Evolutionary conservation across 2,797 vertebrate species (phyloP), one percentile per base, ranked within the genome.

Genomic region (Sebastiscus albofasciatus): DNA sequence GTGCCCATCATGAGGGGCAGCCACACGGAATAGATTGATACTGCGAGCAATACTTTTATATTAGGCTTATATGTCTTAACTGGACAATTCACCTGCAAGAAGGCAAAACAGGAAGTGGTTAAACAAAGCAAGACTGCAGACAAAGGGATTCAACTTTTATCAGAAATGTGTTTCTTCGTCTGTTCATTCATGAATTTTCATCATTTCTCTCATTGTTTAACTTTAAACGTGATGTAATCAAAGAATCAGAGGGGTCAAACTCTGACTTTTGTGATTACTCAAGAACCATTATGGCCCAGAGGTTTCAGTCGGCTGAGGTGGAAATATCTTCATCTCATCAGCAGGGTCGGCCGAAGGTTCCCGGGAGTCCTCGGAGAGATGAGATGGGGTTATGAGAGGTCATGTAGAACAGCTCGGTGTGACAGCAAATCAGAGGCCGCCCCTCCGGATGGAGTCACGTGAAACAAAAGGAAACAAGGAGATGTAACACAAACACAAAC

Each of bases 21-120:
- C 94, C 94, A 93, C 86, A 94, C 67, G 93, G 93, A 96, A 96
- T 95, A 95, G 91, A 96, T 94, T 95, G 95, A 95, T 94, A 93
- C 92, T 89, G 82, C 90, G 59, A 93, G 94, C 90, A 80, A 90
- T 93, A 83, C 76, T 89, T 93, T 95, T 87, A 93, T 90, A 94
- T 95, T 92, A 92, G 84, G 70, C 72, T 70, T 85, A 83, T 92
- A 86, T 84, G 92, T 93, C 91, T 91, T 93, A 91, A 93, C 86
- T 77, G 82, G 83, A 92, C 80, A 90, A 84, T 89, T 91, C 84
- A 85, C 81, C 80, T 89, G 85, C 83, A 87, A 71, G 61, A 85
- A 84, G 80, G 84, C 85, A 88, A 90, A 93, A 92, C 85, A 91
- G 86, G 83, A 91, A 87, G 85, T 59, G 71, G 83, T 69, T 83